These are phyloP conservation scores for Vultur gryphus DNA, from an alignment of 2,797 vertebrate genomes.

Conservation along the genomic window DNA sequence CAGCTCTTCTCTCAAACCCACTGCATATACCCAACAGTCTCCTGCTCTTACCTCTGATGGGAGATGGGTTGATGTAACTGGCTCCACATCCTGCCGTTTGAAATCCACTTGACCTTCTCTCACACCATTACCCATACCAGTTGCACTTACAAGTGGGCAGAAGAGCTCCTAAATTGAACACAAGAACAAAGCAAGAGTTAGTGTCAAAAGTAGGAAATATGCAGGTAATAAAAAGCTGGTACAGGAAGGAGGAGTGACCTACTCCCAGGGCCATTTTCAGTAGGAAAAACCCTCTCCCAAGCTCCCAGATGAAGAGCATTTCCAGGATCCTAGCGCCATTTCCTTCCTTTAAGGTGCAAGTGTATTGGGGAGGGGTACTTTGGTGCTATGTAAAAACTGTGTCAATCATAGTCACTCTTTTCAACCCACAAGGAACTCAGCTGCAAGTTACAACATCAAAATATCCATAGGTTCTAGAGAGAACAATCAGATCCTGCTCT, in stretches of 20 bases:
- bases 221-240: neutral
- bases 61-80: slow-evolving; percentile 63
- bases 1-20: neutral
- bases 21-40: rapidly evolving
- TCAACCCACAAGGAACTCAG: neutral
- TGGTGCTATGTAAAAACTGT: neutral
- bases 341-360: neutral
- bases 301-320: neutral
- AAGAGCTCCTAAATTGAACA: slow-evolving; percentile 44
- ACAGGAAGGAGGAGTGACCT: rapidly evolving
- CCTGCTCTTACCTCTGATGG: slow-evolving; percentile 77
- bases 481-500: neutral
- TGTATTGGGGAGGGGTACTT: neutral
- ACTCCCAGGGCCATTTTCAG: neutral
- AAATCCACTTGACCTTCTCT: slow-evolving; percentile 79
- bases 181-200: neutral
- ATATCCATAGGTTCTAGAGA: rapidly evolving
- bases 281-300: neutral
- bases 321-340: neutral
- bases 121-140: slow-evolving; percentile 91
- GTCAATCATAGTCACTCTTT: rapidly evolving
- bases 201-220: rapidly evolving
- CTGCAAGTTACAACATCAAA: neutral
- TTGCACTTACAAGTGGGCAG: slow-evolving; percentile 48
- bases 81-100: slow-evolving; percentile 77